Conservation (phyloP, 2,113 vertebrate genomes). For the Otus sunia region DNA sequence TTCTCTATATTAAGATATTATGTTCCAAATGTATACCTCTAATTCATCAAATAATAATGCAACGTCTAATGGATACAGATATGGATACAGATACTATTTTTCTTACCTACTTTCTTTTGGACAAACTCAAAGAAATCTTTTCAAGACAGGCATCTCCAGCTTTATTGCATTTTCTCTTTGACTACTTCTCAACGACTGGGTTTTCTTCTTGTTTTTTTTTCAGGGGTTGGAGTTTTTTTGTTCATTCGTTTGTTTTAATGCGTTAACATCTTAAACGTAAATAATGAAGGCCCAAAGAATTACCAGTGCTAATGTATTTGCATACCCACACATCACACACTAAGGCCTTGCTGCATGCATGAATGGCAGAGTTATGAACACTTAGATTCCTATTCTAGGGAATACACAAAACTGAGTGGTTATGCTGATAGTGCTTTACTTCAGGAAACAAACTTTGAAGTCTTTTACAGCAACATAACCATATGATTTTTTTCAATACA, state of each 20-base stretch:
- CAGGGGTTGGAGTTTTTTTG: accelerated
- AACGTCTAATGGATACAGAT: neutral
- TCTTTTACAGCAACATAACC: neutral
- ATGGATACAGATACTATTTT: neutral
- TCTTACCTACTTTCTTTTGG: neutral
- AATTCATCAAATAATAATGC: neutral
- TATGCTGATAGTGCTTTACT: neutral
- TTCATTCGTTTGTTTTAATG: neutral
- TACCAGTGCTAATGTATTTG: neutral
- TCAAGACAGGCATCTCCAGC: neutral
- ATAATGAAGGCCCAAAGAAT: neutral
- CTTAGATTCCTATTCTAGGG: neutral
- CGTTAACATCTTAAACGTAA: neutral
- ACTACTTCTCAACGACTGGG: neutral
- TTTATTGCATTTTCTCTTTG: neutral
- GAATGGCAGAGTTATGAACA: neutral
- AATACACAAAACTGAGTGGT: neutral
- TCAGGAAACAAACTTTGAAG: neutral
- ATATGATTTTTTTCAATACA: neutral
- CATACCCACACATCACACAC: neutral
- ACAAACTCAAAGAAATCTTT: neutral
- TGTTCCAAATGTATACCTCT: neutral
- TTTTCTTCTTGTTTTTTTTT: neutral
- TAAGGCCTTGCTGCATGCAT: neutral
- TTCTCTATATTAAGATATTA: neutral